Conservation (phyloP, 2,888 invertebrate genomes). For the Torymus aiolomorphi region DNA sequence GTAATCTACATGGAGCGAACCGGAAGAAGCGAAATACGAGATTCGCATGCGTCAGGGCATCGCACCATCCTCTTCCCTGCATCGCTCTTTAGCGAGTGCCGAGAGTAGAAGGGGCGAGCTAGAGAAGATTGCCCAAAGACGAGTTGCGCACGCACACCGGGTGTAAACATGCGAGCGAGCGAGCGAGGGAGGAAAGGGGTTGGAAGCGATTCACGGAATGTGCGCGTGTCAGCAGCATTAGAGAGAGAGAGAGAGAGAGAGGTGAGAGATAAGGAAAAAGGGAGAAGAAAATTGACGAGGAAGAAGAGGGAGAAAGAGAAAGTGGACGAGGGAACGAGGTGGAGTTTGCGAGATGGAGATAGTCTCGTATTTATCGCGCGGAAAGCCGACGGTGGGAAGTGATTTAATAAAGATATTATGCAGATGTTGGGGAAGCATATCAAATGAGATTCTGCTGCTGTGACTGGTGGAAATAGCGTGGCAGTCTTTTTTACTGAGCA, state of each 20-base stretch:
- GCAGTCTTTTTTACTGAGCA: too few species aligned
- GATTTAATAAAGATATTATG: slow-evolving; percentile 14
- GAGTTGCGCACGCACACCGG: not conserved
- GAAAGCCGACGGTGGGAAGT: not conserved
- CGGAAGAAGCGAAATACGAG: slow-evolving; percentile 2
- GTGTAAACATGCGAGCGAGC: slow-evolving; percentile 13
- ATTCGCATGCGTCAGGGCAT: slow-evolving; percentile 14
- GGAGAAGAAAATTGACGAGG: slow-evolving; percentile 24
- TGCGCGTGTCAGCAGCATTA: slow-evolving; percentile 16
- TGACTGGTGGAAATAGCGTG: too few species aligned
- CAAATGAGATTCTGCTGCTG: too few species aligned
- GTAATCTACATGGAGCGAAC: not conserved
- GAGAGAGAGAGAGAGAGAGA: slow-evolving; percentile 26
- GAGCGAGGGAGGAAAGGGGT: slow-evolving; percentile 14
- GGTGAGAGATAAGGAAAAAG: slow-evolving; percentile 38
- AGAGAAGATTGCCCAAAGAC: too few species aligned
- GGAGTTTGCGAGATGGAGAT: slow-evolving; percentile 8
- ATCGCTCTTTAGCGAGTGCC: too few species aligned
- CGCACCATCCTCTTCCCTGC: not conserved
- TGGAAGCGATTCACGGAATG: not conserved
- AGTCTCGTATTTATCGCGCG: slow-evolving; percentile 7
- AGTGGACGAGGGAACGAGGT: slow-evolving; percentile 13
- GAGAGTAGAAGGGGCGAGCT: too few species aligned
- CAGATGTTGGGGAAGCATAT: slow-evolving; percentile 13
- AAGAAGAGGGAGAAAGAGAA: slow-evolving; percentile 44